Conservation (phyloP, 2,797 vertebrate species). For the Phalanger gymnotis region DNA sequence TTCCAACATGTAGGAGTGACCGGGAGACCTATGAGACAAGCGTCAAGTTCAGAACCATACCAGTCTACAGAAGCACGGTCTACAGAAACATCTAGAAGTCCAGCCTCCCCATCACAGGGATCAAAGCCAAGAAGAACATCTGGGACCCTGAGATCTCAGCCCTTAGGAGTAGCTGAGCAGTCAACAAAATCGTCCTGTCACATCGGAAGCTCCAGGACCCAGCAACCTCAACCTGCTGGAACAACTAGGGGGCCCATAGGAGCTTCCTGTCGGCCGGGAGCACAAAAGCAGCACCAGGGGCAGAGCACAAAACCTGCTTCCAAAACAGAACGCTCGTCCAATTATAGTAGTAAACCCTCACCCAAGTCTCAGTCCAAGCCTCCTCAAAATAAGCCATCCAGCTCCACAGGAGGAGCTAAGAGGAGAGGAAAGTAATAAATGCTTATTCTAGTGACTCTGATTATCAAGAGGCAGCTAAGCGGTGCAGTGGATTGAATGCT, state of each 20-base stretch:
- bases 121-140: not conserved
- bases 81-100: not conserved
- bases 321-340: not conserved
- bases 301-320: conserved; percentile 41
- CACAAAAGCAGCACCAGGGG: not conserved
- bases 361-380: not conserved
- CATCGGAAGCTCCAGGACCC: conserved; percentile 16
- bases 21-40: not conserved
- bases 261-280: conserved; percentile 12
- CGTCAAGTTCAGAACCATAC: not conserved
- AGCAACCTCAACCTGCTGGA: conserved; percentile 18
- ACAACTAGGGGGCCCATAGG: not conserved
- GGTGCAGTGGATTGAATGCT: not conserved
- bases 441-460: not conserved
- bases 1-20: not conserved
- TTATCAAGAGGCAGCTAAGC: not conserved
- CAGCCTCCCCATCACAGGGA: not conserved
- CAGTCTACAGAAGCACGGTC: not conserved
- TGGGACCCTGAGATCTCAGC: not conserved
- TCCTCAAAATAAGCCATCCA: conserved; percentile 46
- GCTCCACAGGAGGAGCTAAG: conserved; percentile 32
- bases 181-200: not conserved
- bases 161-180: not conserved
- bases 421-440: conserved; percentile 52
- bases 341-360: not conserved